Evolutionary conservation across 2,113 vertebrate genomes (phyloP).

Genomic region (Climacteris rufus): DNA sequence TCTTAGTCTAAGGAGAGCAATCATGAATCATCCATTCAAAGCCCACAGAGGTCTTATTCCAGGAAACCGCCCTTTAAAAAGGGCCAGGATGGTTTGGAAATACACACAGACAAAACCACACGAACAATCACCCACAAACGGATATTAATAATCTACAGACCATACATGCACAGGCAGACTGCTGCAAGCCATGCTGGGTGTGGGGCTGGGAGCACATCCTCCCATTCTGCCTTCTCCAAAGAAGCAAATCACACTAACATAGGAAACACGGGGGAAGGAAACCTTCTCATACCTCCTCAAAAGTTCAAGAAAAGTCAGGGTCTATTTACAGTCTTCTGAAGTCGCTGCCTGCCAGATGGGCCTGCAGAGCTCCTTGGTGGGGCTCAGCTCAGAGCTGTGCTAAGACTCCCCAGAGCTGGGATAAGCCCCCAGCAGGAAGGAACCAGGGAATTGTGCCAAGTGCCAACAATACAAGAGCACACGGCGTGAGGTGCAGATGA

Average conservation of each 20-base stretch:
- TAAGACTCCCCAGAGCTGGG: not conserved
- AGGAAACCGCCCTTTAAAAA: not conserved
- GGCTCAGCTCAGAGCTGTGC: not conserved
- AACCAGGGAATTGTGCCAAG: not conserved
- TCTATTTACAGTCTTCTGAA: not conserved
- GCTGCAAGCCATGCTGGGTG: not conserved
- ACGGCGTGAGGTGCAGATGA: not conserved
- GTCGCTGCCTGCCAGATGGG: not conserved
- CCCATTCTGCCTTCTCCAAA: not conserved
- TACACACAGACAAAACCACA: not conserved
- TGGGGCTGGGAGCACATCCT: not conserved
- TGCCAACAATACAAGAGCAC: not conserved
- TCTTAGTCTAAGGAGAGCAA: not conserved
- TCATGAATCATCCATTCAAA: not conserved
- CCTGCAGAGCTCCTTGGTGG: not conserved
- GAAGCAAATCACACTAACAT: accelerated
- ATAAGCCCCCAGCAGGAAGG: not conserved
- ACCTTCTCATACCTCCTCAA: not conserved
- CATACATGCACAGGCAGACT: not conserved
- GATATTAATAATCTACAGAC: not conserved
- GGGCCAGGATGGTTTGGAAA: not conserved
- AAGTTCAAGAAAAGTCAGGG: not conserved
- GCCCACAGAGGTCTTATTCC: not conserved
- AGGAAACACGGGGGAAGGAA: not conserved
- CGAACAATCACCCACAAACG: not conserved